Percentiles rank a stretch among this genome's conserved stretches.
phyloP scores from a whole-genome alignment of 2,797 vertebrate genomes.

The Bradypodion ventrale region DNA sequence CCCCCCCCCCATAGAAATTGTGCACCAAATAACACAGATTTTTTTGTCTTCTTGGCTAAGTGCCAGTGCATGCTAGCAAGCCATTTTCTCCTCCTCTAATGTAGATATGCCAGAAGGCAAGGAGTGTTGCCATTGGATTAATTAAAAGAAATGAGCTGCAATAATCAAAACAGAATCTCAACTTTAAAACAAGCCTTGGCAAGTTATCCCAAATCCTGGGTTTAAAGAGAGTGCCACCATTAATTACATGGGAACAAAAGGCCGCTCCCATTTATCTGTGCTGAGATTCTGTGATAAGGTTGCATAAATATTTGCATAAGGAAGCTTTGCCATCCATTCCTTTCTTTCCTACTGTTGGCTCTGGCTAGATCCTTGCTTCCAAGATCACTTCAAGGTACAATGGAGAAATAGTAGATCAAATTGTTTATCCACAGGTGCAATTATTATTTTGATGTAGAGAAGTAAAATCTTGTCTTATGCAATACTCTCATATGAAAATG shows the following conservation, averaged over 20 bases:
- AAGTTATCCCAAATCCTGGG: neutral
- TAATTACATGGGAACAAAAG: constrained; percentile 21
- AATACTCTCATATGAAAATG: too few species aligned
- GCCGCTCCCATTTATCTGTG: constrained; percentile 20
- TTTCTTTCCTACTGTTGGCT: neutral
- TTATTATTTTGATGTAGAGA: neutral
- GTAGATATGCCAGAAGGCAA: constrained; percentile 61
- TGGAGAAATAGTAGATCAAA: neutral
- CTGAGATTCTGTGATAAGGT: neutral
- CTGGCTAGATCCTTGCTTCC: neutral
- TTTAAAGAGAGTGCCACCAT: constrained; percentile 22
- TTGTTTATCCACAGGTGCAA: neutral
- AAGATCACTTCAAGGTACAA: constrained; percentile 15
- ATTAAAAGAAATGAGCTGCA: constrained; percentile 37
- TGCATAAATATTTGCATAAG: neutral
- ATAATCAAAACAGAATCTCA: constrained; percentile 18
- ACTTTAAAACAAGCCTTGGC: constrained; percentile 38
- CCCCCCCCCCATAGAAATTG: constrained; percentile 37
- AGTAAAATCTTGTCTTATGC: too few species aligned
- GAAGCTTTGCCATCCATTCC: neutral
- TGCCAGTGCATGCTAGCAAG: constrained; percentile 39
- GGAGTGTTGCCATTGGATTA: constrained; percentile 41
- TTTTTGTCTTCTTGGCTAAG: constrained; percentile 45
- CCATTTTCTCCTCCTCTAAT: constrained; percentile 45
- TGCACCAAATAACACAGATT: constrained; percentile 16